Base-by-base conservation (phyloP, 2,888 invertebrate genomes). In the Meliscaeva auricollis region DNA sequence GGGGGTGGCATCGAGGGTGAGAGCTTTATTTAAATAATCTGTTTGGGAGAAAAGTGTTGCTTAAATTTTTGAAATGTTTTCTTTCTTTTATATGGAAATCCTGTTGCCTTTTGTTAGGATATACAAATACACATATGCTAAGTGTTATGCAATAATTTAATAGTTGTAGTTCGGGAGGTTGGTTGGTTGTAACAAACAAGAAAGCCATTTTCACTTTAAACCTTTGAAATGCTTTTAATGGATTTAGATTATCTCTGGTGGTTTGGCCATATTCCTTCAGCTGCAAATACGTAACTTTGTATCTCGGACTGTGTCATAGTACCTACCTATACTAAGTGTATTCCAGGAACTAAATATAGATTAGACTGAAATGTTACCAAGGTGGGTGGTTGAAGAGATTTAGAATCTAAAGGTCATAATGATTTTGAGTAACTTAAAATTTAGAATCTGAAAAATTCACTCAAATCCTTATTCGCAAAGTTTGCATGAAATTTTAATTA, bases 401-500 rank as follows among this genome's bases (percentile, higher is more conserved):
- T 15, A 44, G 15, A 44, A 15, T 48, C 56, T 32, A 38, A 73
- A 54, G 62, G 72, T 46, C 54, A 58, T 32, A 50, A 44, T 26
- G 30, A 38, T 41, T 58, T 50, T 48, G 48, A 70, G 50, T 72
- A 75, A 15, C 26, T 58, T 41, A 32, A 81, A 72, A 72, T 52
- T 50, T 44, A 35, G 48, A 50, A 38, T 58, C 26, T 17, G 32
- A 80, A 56, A n/a, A 74, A 68, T 80, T 26, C 30, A 17, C 32
- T 72, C 58, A 26, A 64, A 44, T 62, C 32, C 52, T 72, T 66
- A 66, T 66, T 76, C 64, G 26, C 32, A 72, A 66, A 62, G 46
- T 75, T 81, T 76, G 66, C 35, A 66, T 54, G 44, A 72, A 72
- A 81, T 81, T 81, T 81, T 81, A 76, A 81, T 81, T 81, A 32